A percentile compares a stretch with the other conserved stretches of the same genome.
phyloP scores from a whole-genome alignment of 2,888 invertebrate species.

The Amblyjoppa fuscipennis region DNA sequence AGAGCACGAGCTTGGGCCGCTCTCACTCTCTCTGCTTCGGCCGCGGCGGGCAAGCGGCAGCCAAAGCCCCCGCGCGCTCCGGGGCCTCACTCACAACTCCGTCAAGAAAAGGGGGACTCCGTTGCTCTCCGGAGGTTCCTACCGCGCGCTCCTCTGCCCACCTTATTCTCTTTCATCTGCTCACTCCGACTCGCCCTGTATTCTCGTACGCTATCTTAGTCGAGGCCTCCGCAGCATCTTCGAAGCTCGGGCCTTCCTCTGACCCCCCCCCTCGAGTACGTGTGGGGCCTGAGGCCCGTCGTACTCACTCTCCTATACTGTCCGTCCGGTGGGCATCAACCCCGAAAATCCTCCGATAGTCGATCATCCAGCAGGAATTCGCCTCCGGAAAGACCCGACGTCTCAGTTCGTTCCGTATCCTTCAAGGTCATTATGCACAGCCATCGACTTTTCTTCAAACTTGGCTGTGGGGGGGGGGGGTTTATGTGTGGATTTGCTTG shows the following conservation, averaged over 20 bases:
- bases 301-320: constrained; percentile 59
- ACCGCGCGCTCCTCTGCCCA: constrained; percentile 71
- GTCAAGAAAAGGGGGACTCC: constrained; percentile 71
- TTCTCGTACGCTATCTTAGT: not conserved
- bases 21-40: constrained; percentile 46
- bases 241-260: not conserved
- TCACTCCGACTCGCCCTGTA: constrained; percentile 49
- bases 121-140: constrained; percentile 71
- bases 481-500: too few relatives aligned
- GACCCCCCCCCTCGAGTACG: not conserved
- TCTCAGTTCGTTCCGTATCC: not conserved
- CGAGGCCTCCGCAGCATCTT: constrained; percentile 4
- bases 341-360: constrained; percentile 39
- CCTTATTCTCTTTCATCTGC: constrained; percentile 48
- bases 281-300: constrained; percentile 23
- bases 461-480: too few relatives aligned
- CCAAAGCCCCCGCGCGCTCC: constrained; percentile 60
- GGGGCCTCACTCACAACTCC: constrained; percentile 71
- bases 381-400: constrained; percentile 15
- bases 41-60: constrained; percentile 32
- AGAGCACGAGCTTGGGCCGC: constrained; percentile 51
- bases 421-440: not conserved
- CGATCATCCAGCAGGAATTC: constrained; percentile 36
- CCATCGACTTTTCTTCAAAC: too few relatives aligned
- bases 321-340: constrained; percentile 72